Evolutionary conservation across 2,797 vertebrate species (phyloP).

Genomic region (Pseudochromis fuscus): DNA sequence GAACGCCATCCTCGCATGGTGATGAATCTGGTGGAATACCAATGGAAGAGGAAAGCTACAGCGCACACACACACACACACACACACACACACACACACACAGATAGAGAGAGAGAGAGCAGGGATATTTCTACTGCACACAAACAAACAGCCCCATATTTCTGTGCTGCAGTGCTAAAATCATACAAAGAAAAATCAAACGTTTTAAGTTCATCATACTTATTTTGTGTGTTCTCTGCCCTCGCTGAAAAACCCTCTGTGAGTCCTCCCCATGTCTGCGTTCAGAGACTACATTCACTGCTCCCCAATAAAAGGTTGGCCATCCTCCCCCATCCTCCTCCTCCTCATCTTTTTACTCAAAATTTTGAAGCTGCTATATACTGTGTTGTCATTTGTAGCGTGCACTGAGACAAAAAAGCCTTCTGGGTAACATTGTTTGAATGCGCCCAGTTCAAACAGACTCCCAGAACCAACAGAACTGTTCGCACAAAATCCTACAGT

Average conservation of each 20-base stretch:
- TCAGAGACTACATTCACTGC: slow-evolving; percentile 48
- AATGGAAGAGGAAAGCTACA: slow-evolving; percentile 53
- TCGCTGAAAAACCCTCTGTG: slow-evolving; percentile 47
- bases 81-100: no score
- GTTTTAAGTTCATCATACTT: slow-evolving; percentile 54
- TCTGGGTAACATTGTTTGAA: slow-evolving; percentile 73
- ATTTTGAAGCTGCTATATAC: slow-evolving; percentile 54
- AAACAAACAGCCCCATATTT: slow-evolving; percentile 21
- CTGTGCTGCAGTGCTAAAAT: slow-evolving; percentile 32
- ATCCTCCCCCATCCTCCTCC: slow-evolving; percentile 6
- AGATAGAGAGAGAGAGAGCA: neutral
- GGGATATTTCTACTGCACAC: slow-evolving; percentile 38
- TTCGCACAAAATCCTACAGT: slow-evolving; percentile 67
- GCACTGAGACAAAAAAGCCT: slow-evolving; percentile 65
- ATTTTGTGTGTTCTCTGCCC: slow-evolving; percentile 37
- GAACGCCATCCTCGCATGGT: slow-evolving; percentile 51
- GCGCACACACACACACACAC: no score
- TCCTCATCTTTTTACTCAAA: slow-evolving; percentile 47
- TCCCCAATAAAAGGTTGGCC: slow-evolving; percentile 54
- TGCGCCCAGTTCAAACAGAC: slow-evolving; percentile 65
- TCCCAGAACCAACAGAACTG: slow-evolving; percentile 66
- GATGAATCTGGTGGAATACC: slow-evolving; percentile 68
- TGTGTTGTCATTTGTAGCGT: slow-evolving; percentile 60
- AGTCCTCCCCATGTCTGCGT: slow-evolving; percentile 46
- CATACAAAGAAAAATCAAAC: slow-evolving; percentile 34